Evolutionary conservation across 1,140 invertebrate species (phyloP).

Genomic region (Protaetia brevitarsis): DNA sequence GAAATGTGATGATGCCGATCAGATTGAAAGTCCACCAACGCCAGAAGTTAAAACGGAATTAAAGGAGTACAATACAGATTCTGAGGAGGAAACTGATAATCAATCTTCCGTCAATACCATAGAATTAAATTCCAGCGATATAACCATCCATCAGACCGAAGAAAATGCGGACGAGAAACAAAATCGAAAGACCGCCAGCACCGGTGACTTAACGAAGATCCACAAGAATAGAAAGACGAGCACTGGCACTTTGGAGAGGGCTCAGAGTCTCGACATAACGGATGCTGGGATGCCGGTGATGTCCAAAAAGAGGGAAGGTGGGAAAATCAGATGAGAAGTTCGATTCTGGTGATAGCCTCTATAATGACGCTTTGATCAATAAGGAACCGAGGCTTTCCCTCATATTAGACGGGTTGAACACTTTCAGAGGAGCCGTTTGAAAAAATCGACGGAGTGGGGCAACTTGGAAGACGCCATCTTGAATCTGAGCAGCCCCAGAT

Average conservation of each 20-base stretch:
- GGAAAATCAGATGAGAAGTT: slow-evolving; percentile 37
- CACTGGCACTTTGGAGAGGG: slow-evolving; percentile 67
- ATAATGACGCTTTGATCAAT: slow-evolving; percentile 39
- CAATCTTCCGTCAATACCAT: slow-evolving; percentile 56
- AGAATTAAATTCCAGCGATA: slow-evolving; percentile 69
- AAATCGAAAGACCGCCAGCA: slow-evolving; percentile 73
- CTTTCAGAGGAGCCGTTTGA: slow-evolving; percentile 63
- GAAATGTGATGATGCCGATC: slow-evolving; percentile 30
- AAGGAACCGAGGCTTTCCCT: slow-evolving; percentile 63
- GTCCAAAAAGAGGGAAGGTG: slow-evolving; percentile 64
- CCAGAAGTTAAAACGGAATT: slow-evolving; percentile 25
- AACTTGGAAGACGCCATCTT: slow-evolving; percentile 72
- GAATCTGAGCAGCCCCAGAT: slow-evolving; percentile 30
- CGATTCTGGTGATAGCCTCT: slow-evolving; percentile 41
- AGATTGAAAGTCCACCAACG: not conserved
- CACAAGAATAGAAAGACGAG: slow-evolving; percentile 56
- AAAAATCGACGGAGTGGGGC: slow-evolving; percentile 72
- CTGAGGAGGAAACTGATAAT: slow-evolving; percentile 54
- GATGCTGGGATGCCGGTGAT: slow-evolving; percentile 57
- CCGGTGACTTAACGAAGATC: slow-evolving; percentile 75
- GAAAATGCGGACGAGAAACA: slow-evolving; percentile 59
- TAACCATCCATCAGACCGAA: slow-evolving; percentile 66
- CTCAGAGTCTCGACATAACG: slow-evolving; percentile 77
- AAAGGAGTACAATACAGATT: slow-evolving; percentile 46
- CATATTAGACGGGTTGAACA: slow-evolving; percentile 62